A percentile compares a stretch with the other conserved stretches of the same genome.
Conservation (phyloP, 2,797 vertebrate genomes). For the Hemitrygon akajei region DNA sequence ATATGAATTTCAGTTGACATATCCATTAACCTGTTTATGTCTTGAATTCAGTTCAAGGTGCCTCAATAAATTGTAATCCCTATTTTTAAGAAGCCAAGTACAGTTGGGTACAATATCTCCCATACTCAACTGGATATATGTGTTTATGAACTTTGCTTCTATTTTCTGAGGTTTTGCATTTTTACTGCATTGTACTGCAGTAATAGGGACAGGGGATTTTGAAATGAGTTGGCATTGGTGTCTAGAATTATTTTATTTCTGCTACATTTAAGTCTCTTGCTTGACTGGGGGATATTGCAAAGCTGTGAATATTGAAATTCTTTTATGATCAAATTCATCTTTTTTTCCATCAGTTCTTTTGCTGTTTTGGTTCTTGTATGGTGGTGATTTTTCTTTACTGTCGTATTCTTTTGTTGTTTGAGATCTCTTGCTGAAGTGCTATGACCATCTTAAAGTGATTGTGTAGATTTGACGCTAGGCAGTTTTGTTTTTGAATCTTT, state of each 20-base stretch:
- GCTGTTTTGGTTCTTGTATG: not conserved
- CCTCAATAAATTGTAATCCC: not conserved
- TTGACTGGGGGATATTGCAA: not conserved
- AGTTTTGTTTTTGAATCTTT: not conserved
- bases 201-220: not conserved
- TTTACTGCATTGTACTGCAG: not conserved
- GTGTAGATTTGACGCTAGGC: not conserved
- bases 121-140: not conserved
- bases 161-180: too few relatives aligned
- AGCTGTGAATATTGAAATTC: not conserved
- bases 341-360: not conserved
- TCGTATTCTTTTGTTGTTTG: not conserved
- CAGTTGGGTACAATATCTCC: not conserved
- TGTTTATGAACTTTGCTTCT: not conserved
- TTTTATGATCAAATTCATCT: not conserved
- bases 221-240: not conserved
- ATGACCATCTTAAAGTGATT: not conserved
- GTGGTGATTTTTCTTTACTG: not conserved
- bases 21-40: not conserved
- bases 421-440: not conserved
- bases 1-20: not conserved
- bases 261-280: not conserved
- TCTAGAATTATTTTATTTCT: not conserved
- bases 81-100: not conserved
- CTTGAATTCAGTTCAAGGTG: not conserved